Base-by-base conservation (phyloP, 2,797 vertebrate species). In the Liparis tanakae region DNA sequence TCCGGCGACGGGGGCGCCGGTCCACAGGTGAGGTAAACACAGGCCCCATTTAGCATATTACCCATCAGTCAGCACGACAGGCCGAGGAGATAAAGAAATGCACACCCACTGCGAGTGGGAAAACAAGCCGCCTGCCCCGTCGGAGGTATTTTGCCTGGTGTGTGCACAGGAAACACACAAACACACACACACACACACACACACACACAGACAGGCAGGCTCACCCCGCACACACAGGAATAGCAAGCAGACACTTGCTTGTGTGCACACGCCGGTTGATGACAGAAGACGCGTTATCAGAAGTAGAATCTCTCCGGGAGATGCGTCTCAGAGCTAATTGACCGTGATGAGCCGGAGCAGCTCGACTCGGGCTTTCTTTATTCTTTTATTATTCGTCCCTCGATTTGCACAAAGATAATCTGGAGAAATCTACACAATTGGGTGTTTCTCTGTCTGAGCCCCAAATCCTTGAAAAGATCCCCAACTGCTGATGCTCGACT, bases 31-130 rank as follows among this genome's bases (percentile, higher is more conserved):
- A 90, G 87, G 86, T 88, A 92, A 93, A 93, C 87, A 88, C 75
- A 64, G 82, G 75, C 76, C 71, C 86, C 86, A 88, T 92, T 93
- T 91, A 91, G 88, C 86, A 90, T 91, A 88, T 91, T 91, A 86
- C 80, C 89, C 89, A 89, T 93, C 91, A 91, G 79, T 94, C 91
- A 92, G 83, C 86, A 67, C 72, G 87, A 89, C 90, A 92, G 86
- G 85, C 66, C 69, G 67, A 85, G 77, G 56, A 90, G 89, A 90
- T 90, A 88, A 89, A 90, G 85, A 89, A 92, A 85, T 74, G 66
- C 87, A 85, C 87, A 79, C 88, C 88, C 82, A 89, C 88, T 69
- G 83, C 2, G 84, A 83, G 85, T 59, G 78, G 83, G 81, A 86
- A 88, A 89, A 87, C 88, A 86, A 70, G 66, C 78, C 51, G 73